These are phyloP conservation scores for Operophtera brumata DNA, from an alignment of 2,888 invertebrate species.

Conservation along the genomic window DNA sequence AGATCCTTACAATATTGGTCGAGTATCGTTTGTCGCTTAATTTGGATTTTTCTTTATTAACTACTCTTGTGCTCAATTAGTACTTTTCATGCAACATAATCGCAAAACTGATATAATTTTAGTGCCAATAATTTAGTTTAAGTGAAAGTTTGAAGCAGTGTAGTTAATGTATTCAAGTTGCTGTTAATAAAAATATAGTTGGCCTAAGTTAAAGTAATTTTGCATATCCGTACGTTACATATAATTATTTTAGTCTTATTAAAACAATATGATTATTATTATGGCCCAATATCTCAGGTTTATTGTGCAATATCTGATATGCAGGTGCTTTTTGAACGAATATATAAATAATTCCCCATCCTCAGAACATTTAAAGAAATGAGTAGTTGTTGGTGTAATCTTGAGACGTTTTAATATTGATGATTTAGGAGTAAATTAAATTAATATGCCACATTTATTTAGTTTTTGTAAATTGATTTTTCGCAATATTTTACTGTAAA, in stretches of 20 bases:
- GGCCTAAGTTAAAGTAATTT: conserved; percentile 75
- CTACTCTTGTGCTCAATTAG: conserved; percentile 53
- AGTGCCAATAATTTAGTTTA: conserved; percentile 76
- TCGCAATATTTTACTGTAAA: conserved; percentile 56
- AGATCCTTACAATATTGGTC: conserved; percentile 38
- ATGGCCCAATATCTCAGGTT: conserved; percentile 32
- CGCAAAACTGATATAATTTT: conserved; percentile 62
- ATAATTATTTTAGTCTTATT: conserved; percentile 34
- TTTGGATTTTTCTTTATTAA: conserved; percentile 19
- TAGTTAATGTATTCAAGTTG: conserved; percentile 50
- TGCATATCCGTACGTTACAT: conserved; percentile 48
- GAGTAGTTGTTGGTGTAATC: conserved; percentile 48
- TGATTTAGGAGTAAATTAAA: conserved; percentile 9
- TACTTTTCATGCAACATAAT: conserved; percentile 45
- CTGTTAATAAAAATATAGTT: conserved; percentile 57
- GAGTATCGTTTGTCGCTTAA: conserved; percentile 26
- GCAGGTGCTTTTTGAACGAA: conserved; percentile 63
- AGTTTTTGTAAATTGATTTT: conserved; percentile 49
- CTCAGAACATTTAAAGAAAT: conserved; percentile 70
- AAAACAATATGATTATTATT: conserved; percentile 36
- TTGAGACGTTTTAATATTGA: conserved; percentile 32
- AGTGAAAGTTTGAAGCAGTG: conserved; percentile 55
- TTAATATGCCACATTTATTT: conserved; percentile 39
- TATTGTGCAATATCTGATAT: conserved; percentile 64
- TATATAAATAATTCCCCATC: conserved; percentile 49